phyloP scores from a whole-genome alignment of 1,140 invertebrate genomes.

The Hylaeus anthracinus region DNA sequence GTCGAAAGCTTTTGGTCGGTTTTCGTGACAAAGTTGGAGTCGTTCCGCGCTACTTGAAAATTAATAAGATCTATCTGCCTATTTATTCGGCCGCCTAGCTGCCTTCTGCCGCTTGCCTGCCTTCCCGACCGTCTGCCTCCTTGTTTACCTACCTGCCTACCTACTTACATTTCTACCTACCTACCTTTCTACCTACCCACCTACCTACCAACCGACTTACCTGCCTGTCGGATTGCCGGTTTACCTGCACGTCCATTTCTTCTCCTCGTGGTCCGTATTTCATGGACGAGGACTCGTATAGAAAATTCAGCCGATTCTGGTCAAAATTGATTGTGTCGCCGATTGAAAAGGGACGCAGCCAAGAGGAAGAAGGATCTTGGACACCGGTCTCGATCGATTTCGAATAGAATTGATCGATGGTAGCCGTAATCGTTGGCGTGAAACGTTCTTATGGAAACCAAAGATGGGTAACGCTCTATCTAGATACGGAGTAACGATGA shows the following conservation, averaged over 20 bases:
- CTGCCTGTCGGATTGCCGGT: conserved; percentile 24
- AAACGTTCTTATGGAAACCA: no score
- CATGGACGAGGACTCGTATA: not conserved
- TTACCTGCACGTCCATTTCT: conserved; percentile 18
- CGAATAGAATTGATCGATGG: no score
- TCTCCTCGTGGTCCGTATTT: conserved; percentile 2
- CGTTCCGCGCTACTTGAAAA: not conserved
- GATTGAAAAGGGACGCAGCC: not conserved
- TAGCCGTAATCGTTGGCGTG: no score
- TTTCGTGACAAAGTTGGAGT: not conserved
- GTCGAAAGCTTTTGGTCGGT: no score
- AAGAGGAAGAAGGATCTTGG: no score
- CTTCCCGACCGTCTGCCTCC: not conserved
- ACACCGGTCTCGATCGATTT: no score
- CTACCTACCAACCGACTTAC: conserved; percentile 14
- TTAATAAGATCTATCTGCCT: conserved; percentile 1
- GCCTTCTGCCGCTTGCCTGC: not conserved
- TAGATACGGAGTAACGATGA: no score
- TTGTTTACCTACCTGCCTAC: conserved; percentile 33
- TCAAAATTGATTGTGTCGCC: not conserved
- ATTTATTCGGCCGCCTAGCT: conserved; percentile 1
- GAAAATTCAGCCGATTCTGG: conserved; percentile 33
- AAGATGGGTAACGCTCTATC: no score
- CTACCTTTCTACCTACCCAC: conserved; percentile 34
- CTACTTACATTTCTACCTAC: conserved; percentile 29